Base-by-base conservation (phyloP, 2,797 vertebrate species). In the Myripristis murdjan region DNA sequence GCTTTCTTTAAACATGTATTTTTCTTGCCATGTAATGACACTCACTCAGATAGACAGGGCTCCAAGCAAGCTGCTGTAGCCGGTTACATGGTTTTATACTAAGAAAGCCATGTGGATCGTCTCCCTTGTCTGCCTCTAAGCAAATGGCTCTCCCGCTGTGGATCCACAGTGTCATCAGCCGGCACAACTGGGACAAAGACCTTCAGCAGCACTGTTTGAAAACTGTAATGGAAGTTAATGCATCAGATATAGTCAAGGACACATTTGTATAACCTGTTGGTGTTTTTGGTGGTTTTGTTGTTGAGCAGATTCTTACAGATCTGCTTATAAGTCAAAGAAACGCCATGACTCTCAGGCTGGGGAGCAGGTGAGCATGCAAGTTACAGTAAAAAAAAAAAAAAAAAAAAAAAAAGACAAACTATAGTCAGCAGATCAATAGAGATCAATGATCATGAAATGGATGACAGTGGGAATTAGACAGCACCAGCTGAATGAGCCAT, bases 121-220 rank as follows among this genome's bases (percentile, higher is more conserved):
- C 39, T 41, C 39, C 14, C 39, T 48, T 4, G 8, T 9, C 18
- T 11, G 6, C 2, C 7, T 46, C 6, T 2, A 1, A 4, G 9
- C 8, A 48, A 22, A 20, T 20, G 46, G 1, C 46, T 48, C 20
- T 55, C 11, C 39, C 26, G 28, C 8, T 48, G 18, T 48, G 46
- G 11, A 44, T 43, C 44, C 52, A 33, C 33, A 10, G 33, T 5
- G 33, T 67, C 46, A 62, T 57, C 43, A 41, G 33, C 33, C 10
- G 33, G 9, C 33, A 35, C 33, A 35, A 35, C 33, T 35, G 33
- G 39, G 12, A 41, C 39, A 5, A 11, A 2, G 35, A 2, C 35
- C 10, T 41, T 41, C 15, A 41, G 41, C 39, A 41, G 14, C 14
- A 41, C 12, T 15, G 14, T 1, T 4, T 14, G 15, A 41, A 41